Evolutionary conservation across 2,888 invertebrate genomes (phyloP), one percentile per base, ranked within the genome.

Genomic region (Catocala fraxini): DNA sequence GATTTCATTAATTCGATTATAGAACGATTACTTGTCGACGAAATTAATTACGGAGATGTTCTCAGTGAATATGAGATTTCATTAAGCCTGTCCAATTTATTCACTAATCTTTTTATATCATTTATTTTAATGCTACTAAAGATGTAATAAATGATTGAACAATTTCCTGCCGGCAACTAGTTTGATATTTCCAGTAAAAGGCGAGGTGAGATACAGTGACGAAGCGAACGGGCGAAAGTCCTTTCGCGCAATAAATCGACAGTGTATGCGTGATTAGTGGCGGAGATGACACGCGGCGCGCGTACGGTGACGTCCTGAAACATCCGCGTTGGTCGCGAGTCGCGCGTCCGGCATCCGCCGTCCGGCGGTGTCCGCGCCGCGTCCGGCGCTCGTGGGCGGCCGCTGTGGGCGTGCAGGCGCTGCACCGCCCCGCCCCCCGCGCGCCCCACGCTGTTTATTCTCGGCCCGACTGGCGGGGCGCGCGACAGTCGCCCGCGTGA

Each of bases 401-500:
- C 88, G 85, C 84, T 81, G 91, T 91, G 93, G 92, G 93, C 93
- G 93, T 92, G 92, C 93, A 92, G 86, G 87, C 89, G 88, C 85
- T 84, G 87, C 87, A 85, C 85, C 85, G 84, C 85, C 85, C 89
- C 86, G 85, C 86, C 83, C 85, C 85, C 83, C 86, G 84, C 88
- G 75, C 76, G 82, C 85, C 87, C 87, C 88, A 84, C 89, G 85
- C 89, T 90, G 92, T 91, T 91, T 92, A 92, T 92, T 92, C 92
- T 90, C 89, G 88, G 87, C 86, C 84, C 88, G 87, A 86, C 88
- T 88, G 90, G 89, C 90, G 89, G 89, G 83, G 84, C 82, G 86
- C 89, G 86, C 90, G 89, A 85, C 91, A 91, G 90, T 94, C 93
- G 90, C 88, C 89, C 93, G 93, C 92, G 93, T 92, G 91, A 89